These are phyloP conservation scores for Drosophila sturtevanti DNA, from an alignment of 1,140 invertebrate genomes.

Conservation along the genomic window DNA sequence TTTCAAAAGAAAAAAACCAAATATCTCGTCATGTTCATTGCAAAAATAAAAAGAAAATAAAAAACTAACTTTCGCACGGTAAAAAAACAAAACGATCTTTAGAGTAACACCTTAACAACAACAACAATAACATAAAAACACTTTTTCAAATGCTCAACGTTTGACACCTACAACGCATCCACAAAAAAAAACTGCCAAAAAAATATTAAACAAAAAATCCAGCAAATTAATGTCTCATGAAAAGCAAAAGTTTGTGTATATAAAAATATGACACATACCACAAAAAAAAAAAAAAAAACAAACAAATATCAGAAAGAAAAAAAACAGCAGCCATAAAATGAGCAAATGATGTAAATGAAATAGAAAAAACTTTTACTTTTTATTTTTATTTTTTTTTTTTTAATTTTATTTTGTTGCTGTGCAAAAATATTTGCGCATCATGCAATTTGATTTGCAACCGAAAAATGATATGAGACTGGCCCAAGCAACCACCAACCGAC, in stretches of 20 bases:
- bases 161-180: slow-evolving; percentile 53
- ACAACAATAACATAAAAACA: slow-evolving; percentile 29
- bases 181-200: slow-evolving; percentile 36
- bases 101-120: slow-evolving; percentile 35
- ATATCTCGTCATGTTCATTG: slow-evolving; percentile 7
- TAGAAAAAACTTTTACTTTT: slow-evolving; percentile 76
- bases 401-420: slow-evolving; percentile 20
- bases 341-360: slow-evolving; percentile 64
- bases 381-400: slow-evolving; percentile 16
- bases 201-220: slow-evolving; percentile 28
- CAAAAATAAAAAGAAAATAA: slow-evolving; percentile 2
- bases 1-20: background rate
- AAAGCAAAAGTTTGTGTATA: slow-evolving; percentile 65
- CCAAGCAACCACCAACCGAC: slow-evolving; percentile 6
- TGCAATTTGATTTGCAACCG: slow-evolving; percentile 73
- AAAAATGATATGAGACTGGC: slow-evolving; percentile 43
- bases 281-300: slow-evolving; percentile 25
- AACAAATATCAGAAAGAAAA: background rate
- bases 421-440: slow-evolving; percentile 70
- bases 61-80: slow-evolving; percentile 62
- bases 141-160: slow-evolving; percentile 57
- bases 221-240: slow-evolving; percentile 62
- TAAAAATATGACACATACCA: slow-evolving; percentile 65
- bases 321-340: slow-evolving; percentile 7
- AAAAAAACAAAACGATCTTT: slow-evolving; percentile 43